Evolutionary conservation across 2,797 vertebrate genomes (phyloP).

Genomic region (Sebastes flavidus): DNA sequence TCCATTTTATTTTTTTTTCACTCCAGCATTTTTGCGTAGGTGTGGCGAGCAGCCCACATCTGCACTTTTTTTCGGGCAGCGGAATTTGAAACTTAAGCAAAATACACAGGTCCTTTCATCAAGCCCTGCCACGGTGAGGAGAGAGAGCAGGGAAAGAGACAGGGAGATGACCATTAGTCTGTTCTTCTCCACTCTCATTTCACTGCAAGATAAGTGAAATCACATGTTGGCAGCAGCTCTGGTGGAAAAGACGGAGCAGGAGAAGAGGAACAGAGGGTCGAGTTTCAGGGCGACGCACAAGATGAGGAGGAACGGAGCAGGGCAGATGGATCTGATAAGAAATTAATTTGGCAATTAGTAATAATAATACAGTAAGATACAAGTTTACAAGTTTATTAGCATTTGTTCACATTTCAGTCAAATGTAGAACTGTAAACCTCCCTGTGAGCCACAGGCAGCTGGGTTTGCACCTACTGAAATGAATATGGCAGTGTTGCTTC

Average conservation of each 20-base stretch:
- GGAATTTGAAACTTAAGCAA: slow-evolving; percentile 79
- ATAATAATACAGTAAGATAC: neutral
- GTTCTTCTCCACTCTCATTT: slow-evolving; percentile 74
- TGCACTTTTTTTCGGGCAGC: slow-evolving; percentile 57
- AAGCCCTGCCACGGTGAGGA: slow-evolving; percentile 66
- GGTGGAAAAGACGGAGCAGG: slow-evolving; percentile 36
- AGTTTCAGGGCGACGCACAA: slow-evolving; percentile 25
- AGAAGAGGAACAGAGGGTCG: slow-evolving; percentile 13
- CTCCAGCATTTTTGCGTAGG: slow-evolving; percentile 74
- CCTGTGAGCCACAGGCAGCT: neutral
- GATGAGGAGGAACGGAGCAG: slow-evolving; percentile 4
- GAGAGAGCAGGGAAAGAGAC: slow-evolving; percentile 57
- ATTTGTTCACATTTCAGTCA: slow-evolving; percentile 11
- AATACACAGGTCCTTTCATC: slow-evolving; percentile 82
- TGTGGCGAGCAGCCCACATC: slow-evolving; percentile 76
- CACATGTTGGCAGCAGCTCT: slow-evolving; percentile 75
- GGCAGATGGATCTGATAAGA: slow-evolving; percentile 5
- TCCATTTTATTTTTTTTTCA: slow-evolving; percentile 53
- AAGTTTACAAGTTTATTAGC: neutral
- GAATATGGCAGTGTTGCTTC: neutral
- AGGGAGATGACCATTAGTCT: slow-evolving; percentile 75
- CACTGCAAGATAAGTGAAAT: slow-evolving; percentile 80
- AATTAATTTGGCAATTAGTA: slow-evolving; percentile 1
- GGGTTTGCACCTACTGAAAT: neutral
- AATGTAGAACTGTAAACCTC: neutral